Base-by-base conservation (phyloP, 2,113 vertebrate genomes). In the Aspidoscelis tigris region DNA sequence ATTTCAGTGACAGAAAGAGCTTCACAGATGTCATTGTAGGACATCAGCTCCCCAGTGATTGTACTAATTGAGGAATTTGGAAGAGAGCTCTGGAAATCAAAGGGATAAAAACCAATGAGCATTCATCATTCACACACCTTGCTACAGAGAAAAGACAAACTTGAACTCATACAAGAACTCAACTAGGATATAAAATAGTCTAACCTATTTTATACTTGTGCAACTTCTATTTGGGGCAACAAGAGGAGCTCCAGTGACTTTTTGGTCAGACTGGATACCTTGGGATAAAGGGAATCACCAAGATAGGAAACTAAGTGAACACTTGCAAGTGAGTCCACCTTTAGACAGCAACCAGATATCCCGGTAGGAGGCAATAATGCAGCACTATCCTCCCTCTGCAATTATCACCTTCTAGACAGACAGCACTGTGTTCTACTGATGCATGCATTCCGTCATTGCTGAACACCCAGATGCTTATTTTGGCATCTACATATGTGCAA, bases 21-120 rank as follows among this genome's bases (percentile, higher is more conserved):
- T 58, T 99, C 98, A 65, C 97, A 99, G 91, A 97, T 95, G 2
- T 99, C 98, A 2, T 96, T 99, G 92, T 97, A 98, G 55, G 97
- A 97, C 88, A 97, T 97, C 33, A 99, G 95, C 75, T 99, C 97
- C 65, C 96, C 96, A 7, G 94, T 90, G 90, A 99, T 91, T 11
- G 91, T 85, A 9, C 87, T 93, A 90, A 95, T 88, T 43, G 85
- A 93, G 7, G 96, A 94, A 18, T 82, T 93, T 83, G 97, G 95
- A 41, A 99, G 96, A 41, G 97, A 84, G 76, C 90, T 94, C 98
- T 99, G 84, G 71, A 86, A 93, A 80, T 58, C 44, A 55, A 87
- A 69, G 76, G 41, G 43, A 74, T 33, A 58, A 43, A 75, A 82
- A 47, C 21, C 78, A 21, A 0, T 1, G 0, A 58, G 47, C 69